phyloP scores from a whole-genome alignment of 2,888 invertebrate genomes.

The Pseudococcus jackbeardsleyi region DNA sequence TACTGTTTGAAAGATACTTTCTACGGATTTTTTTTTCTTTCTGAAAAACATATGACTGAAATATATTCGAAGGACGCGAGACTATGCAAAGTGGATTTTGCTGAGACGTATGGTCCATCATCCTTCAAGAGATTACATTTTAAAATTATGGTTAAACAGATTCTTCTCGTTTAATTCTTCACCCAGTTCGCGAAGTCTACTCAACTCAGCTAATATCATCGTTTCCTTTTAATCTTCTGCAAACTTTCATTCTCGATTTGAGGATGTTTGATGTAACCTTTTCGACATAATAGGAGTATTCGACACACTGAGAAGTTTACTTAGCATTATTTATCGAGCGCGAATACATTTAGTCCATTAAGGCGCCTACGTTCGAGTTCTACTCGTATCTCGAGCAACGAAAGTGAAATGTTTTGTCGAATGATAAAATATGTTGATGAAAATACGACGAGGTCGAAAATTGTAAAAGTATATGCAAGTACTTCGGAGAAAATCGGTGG shows the following conservation, averaged over 20 bases:
- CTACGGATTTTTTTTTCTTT: too few relatives aligned
- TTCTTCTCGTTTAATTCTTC: too few relatives aligned
- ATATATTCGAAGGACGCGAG: too few relatives aligned
- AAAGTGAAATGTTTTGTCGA: slow-evolving; percentile 34
- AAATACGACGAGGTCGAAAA: slow-evolving; percentile 9
- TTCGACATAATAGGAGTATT: neutral
- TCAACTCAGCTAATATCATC: neutral
- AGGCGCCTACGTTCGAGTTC: slow-evolving; percentile 13
- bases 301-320: neutral
- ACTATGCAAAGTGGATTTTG: too few relatives aligned
- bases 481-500: neutral
- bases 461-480: slow-evolving; percentile 14
- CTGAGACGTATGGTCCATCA: too few relatives aligned
- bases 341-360: slow-evolving; percentile 17
- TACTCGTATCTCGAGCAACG: neutral
- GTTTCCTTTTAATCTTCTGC: neutral
- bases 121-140: too few relatives aligned
- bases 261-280: neutral
- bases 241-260: neutral
- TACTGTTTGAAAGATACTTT: too few relatives aligned
- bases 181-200: neutral
- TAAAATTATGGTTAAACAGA: too few relatives aligned
- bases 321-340: neutral
- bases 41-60: too few relatives aligned
- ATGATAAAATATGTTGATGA: slow-evolving; percentile 37